Percentiles rank a stretch among this genome's conserved stretches.
Evolutionary conservation across 2,797 vertebrate species (phyloP).

Genomic region (Melanotaenia nigrans): DNA sequence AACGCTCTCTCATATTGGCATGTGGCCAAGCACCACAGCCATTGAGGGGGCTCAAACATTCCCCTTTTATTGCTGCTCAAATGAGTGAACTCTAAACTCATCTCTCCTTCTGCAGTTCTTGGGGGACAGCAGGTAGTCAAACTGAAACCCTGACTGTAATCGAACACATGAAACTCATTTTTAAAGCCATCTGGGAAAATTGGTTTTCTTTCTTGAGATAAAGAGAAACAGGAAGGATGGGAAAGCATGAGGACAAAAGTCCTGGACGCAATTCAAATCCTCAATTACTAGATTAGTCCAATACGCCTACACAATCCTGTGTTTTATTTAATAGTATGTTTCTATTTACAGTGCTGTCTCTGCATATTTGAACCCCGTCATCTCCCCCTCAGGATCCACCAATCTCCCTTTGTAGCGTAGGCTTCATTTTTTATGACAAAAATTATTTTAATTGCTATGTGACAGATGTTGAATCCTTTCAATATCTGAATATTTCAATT

Average conservation of each 20-base stretch:
- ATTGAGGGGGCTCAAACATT: slow-evolving; percentile 49
- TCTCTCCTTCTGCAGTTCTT: slow-evolving; percentile 6
- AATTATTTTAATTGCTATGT: background rate
- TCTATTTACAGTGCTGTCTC: background rate
- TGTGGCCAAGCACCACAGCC: slow-evolving; percentile 52
- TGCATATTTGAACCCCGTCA: background rate
- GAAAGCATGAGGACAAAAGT: background rate
- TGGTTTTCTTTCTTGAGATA: background rate
- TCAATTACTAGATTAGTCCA: slow-evolving; percentile 7
- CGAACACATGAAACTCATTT: slow-evolving; percentile 11
- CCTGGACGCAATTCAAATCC: slow-evolving; percentile 18
- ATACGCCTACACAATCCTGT: background rate
- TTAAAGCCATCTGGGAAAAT: background rate
- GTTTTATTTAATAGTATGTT: background rate
- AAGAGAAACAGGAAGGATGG: slow-evolving; percentile 8
- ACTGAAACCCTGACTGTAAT: slow-evolving; percentile 27
- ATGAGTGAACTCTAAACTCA: slow-evolving; percentile 19
- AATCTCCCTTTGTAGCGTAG: background rate
- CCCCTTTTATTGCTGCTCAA: slow-evolving; percentile 50
- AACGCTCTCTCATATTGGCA: slow-evolving; percentile 35
- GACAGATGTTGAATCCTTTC: background rate
- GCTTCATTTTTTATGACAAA: background rate
- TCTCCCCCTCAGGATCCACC: background rate
- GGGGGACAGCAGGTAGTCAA: slow-evolving; percentile 52
- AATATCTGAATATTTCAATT: background rate